Base-by-base conservation (phyloP, 2,113 vertebrate genomes). In the Myotis brandtii region DNA sequence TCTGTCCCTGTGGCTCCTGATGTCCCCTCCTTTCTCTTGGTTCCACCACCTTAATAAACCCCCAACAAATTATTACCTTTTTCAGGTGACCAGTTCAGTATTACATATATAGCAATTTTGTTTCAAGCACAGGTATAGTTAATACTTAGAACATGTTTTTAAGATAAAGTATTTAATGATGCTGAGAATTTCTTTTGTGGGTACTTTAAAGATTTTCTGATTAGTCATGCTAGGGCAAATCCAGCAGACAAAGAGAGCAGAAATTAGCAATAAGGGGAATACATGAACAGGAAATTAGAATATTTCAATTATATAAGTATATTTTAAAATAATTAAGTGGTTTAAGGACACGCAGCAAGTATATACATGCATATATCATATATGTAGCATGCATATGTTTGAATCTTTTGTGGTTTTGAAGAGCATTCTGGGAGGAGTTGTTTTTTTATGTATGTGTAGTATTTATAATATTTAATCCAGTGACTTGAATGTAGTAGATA, bases 251-350 rank as follows among this genome's bases (percentile, higher is more conserved):
- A 80, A 17, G 32, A 86, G 62, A 67, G 72, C 4, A 75, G 56
- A 95, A 93, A 75, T 86, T 30, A 95, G 62, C 20, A 81, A 85
- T 91, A 84, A 96, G 94, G n/a, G 87, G 52, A 25, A 0, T 46
- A 86, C 59, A 40, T 86, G 30, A 25, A 76, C 75, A 92, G 67
- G 59, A 89, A 92, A 27, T 50, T 17, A 76, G 20, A 96, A 92
- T 59, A 6, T 80, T 91, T 95, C 0, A 0, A 75, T 77, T 43
- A 67, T 30, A 18, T 43, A 34, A 85, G 9, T 37, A 56, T 87
- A 93, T 84, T 62, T 80, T 34, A 46, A 90, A 88, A 86, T 10
- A 89, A 81, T 59, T 66, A 95, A 95, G 80, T 90, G 30, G 16
- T 48, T 94, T 73, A 62, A 27, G 17, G 17, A 3, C 37, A 56